Percentiles rank a stretch among this genome's conserved stretches.
phyloP scores from a whole-genome alignment of 2,888 invertebrate species.

The Branchellion lobata region DNA sequence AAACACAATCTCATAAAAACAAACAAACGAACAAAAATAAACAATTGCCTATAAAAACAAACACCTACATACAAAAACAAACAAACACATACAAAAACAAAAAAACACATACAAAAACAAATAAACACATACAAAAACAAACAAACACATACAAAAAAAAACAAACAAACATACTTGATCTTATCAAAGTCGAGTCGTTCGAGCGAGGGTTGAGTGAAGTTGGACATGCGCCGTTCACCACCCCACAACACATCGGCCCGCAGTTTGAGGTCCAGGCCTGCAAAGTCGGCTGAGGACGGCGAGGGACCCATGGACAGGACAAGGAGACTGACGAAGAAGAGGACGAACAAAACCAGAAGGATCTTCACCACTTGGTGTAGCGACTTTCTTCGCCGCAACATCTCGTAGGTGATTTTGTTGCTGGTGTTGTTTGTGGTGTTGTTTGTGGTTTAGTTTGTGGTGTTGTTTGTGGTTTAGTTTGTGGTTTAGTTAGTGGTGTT shows the following conservation, averaged over 20 bases:
- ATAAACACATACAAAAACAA: too few relatives aligned
- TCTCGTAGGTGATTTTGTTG: neutral
- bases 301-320: neutral
- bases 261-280: neutral
- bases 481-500: too few relatives aligned
- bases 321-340: neutral
- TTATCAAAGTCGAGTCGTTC: conserved; percentile 1
- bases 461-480: too few relatives aligned
- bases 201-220: neutral
- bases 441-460: too few relatives aligned
- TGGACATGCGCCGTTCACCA: neutral
- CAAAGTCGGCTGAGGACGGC: neutral
- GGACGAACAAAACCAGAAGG: neutral
- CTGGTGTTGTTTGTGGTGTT: too few relatives aligned
- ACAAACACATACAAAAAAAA: too few relatives aligned
- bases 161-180: neutral
- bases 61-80: too few relatives aligned
- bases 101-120: too few relatives aligned
- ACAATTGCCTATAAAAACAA: too few relatives aligned
- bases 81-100: too few relatives aligned
- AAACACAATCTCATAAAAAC: too few relatives aligned
- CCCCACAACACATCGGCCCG: neutral
- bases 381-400: neutral
- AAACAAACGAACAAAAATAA: too few relatives aligned
- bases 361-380: neutral